Conservation (phyloP, 2,113 vertebrate genomes). For the Steatornis caripensis region DNA sequence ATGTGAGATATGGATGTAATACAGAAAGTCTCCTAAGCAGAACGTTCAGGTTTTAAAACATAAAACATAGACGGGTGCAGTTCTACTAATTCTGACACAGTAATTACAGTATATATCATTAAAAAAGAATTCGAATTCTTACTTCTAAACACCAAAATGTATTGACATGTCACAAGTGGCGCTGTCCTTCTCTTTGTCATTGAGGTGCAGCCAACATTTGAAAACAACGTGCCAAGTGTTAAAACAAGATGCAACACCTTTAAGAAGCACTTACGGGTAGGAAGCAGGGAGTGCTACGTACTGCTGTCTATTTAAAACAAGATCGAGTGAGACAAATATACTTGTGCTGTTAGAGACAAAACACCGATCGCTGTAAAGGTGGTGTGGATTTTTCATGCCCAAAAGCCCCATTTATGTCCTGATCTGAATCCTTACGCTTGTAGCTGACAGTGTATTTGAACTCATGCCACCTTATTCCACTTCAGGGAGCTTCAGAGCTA, state of each 20-base stretch:
- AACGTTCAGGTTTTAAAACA: no score
- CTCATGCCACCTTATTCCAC: neutral
- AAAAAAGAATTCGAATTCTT: neutral
- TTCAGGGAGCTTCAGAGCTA: neutral
- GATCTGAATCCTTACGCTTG: neutral
- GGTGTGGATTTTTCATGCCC: neutral
- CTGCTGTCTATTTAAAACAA: neutral
- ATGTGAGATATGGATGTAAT: neutral
- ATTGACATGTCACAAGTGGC: neutral
- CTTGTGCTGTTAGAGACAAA: neutral
- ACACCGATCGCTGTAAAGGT: neutral
- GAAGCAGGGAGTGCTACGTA: fast-evolving
- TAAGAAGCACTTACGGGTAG: neutral
- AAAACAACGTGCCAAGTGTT: neutral
- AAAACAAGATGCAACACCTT: neutral
- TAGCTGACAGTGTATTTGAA: neutral
- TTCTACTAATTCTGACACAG: neutral
- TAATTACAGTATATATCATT: neutral
- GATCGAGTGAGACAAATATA: neutral
- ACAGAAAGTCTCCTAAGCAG: neutral
- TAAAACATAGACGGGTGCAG: neutral
- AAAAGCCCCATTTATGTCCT: neutral
- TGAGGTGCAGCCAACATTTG: neutral
- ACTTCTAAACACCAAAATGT: neutral
- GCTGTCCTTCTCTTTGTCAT: neutral